Base-by-base conservation (phyloP, 2,888 invertebrate genomes). In the Volucella zonaria region DNA sequence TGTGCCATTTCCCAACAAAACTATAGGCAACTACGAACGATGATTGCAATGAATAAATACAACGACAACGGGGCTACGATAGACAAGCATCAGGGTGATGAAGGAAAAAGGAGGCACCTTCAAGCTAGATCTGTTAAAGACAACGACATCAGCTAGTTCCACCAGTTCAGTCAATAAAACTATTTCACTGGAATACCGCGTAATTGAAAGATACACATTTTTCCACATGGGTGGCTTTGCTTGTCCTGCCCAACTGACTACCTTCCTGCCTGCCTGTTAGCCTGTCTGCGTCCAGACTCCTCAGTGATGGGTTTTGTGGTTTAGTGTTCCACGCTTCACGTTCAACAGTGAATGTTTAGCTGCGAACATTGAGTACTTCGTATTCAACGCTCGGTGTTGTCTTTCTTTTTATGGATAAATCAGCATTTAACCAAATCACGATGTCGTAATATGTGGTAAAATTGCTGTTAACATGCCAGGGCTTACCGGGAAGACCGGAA, bases 171-270 rank as follows among this genome's bases (percentile, higher is more conserved):
- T 70, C 75, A 66, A 64, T 75, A 70, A 70, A 79, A 79, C 75
- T 58, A 61, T 71, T 75, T 67, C 79, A 42, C 71, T 40, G 83
- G 83, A 83, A 76, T 83, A 70, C 51, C 66, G 66, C 79, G 75
- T 79, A 83, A 83, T 83, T 83, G 83, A 83, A 83, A 79, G 83
- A 83, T 75, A 83, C 70, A 49, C 58, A 75, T 68, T 75, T 68
- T 71, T 62, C 74, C 74, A 64, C 52, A 75, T 83, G 79, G 83
- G 83, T 79, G 83, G 83, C 75, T 79, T 31, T 31, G 31, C 31
- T 31, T 31, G 31, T 31, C 31, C 31, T 31, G 31, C 31, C 31
- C 31, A 31, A 31, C 31, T 31, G 31, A 31, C 31, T 31, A 6
- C 6, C 31, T 31, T 31, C 31, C 31, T 31, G 31, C 31, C 23